These are phyloP conservation scores for Bombus waltoni DNA, from an alignment of 1,140 invertebrate genomes.

Conservation along the genomic window DNA sequence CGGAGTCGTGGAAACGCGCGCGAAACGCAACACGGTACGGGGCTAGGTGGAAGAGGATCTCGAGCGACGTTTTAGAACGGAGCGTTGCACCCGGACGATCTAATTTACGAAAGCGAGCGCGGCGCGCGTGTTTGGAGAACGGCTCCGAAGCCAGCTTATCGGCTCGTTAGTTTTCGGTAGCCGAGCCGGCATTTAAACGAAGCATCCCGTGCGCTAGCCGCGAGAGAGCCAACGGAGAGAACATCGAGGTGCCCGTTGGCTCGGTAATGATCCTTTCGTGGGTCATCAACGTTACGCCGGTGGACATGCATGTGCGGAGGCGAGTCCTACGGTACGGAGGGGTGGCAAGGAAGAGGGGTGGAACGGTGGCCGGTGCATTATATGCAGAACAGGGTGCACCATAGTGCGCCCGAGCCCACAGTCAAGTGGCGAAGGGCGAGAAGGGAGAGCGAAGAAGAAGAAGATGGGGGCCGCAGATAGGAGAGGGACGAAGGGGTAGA, in stretches of 20 bases:
- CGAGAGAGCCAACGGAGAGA: neutral
- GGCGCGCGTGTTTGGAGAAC: conserved; percentile 1
- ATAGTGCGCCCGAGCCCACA: conserved; percentile 69
- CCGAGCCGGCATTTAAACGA: conserved; percentile 42
- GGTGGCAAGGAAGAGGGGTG: conserved; percentile 39
- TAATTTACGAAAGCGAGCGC: conserved; percentile 27
- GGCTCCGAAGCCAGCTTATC: conserved; percentile 27
- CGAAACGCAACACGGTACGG: too few species aligned
- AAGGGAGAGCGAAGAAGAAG: conserved; percentile 54
- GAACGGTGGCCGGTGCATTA: conserved; percentile 78
- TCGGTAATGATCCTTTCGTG: conserved; percentile 77
- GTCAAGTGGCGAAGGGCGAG: conserved; percentile 41
- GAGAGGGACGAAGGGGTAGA: conserved; percentile 26
- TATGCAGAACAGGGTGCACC: conserved; percentile 82
- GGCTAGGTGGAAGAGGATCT: too few species aligned
- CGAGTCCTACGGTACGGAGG: conserved; percentile 23
- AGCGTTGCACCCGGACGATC: neutral
- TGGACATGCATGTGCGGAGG: conserved; percentile 46
- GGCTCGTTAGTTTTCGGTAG: conserved; percentile 61
- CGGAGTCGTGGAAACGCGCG: too few species aligned
- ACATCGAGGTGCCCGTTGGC: conserved; percentile 44
- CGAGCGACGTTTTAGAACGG: neutral
- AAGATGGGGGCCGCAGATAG: conserved; percentile 46
- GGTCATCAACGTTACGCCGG: conserved; percentile 74
- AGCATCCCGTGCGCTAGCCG: neutral